A percentile compares a stretch with the other conserved stretches of the same genome.
Conservation (phyloP, 2,113 vertebrate species). For the Xiphophorus couchianus region DNA sequence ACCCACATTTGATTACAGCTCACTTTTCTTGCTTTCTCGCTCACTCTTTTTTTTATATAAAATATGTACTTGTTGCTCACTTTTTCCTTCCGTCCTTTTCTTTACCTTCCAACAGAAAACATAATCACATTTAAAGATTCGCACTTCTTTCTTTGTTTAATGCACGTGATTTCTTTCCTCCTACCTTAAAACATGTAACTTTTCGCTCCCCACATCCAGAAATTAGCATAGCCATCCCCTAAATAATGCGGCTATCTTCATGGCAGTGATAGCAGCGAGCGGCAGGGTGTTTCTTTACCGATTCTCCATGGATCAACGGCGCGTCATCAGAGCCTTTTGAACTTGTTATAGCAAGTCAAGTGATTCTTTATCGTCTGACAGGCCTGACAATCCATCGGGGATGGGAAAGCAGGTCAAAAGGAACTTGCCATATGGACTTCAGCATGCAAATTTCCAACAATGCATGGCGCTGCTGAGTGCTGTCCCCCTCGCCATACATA, state of each 20-base stretch:
- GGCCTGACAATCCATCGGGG: slow-evolving; percentile 92
- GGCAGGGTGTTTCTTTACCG: slow-evolving; percentile 95
- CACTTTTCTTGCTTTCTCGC: neutral
- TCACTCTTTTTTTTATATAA: neutral
- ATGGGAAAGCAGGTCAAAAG: slow-evolving; percentile 95
- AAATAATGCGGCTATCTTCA: slow-evolving; percentile 94
- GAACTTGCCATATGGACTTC: slow-evolving; percentile 95
- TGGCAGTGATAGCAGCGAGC: slow-evolving; percentile 92
- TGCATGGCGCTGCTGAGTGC: slow-evolving; percentile 78
- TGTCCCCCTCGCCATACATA: slow-evolving; percentile 55
- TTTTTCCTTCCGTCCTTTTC: neutral
- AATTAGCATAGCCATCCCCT: slow-evolving; percentile 92
- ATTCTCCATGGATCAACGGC: slow-evolving; percentile 95
- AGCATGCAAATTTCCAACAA: slow-evolving; percentile 91
- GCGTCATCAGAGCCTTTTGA: slow-evolving; percentile 97
- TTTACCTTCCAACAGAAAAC: no score
- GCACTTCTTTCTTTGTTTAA: slow-evolving; percentile 77
- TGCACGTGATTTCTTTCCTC: neutral
- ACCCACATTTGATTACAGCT: neutral
- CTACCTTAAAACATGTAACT: neutral
- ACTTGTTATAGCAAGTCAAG: slow-evolving; percentile 98
- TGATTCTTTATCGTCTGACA: slow-evolving; percentile 98
- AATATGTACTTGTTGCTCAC: neutral
- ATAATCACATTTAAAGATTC: slow-evolving; percentile 57
- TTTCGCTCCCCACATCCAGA: slow-evolving; percentile 75